These are phyloP conservation scores for Lacerta bilineata DNA, from an alignment of 2,797 vertebrate species.

Conservation along the genomic window DNA sequence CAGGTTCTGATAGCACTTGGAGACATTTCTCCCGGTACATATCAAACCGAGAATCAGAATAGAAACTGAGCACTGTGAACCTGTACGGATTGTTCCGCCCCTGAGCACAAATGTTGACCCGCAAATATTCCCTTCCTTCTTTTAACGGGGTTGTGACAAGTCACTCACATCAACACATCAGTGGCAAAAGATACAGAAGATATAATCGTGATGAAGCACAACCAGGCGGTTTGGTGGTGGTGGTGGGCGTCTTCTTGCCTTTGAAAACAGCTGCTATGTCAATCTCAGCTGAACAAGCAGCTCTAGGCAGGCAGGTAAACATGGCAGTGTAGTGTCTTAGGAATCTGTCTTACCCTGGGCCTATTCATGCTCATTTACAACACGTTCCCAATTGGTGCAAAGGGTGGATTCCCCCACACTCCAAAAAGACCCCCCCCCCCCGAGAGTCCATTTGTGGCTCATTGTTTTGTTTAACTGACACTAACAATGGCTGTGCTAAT, in stretches of 20 bases:
- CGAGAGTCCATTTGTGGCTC: not conserved
- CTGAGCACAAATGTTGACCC: not conserved
- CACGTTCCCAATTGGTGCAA: not conserved
- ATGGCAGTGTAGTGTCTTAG: not conserved
- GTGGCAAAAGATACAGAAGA: not conserved
- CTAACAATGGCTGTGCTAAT: not conserved
- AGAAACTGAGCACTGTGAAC: not conserved
- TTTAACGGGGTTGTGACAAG: not conserved
- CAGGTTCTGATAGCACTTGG: not conserved
- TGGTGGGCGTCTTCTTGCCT: not conserved
- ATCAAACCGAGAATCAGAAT: not conserved
- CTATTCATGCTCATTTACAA: not conserved
- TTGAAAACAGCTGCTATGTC: not conserved
- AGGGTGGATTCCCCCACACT: not conserved
- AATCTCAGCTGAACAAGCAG: slow-evolving; percentile 8
- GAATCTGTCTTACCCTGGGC: not conserved
- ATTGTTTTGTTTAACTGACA: not conserved
- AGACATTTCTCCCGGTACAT: not conserved
- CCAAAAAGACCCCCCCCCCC: too few relatives aligned
- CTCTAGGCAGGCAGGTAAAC: not conserved
- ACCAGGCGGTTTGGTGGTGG: too few relatives aligned
- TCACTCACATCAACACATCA: not conserved
- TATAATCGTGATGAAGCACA: not conserved
- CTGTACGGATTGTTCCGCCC: not conserved
- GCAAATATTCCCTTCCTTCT: not conserved